phyloP scores from a whole-genome alignment of 2,888 invertebrate genomes.

The Tachystola acroxantha region DNA sequence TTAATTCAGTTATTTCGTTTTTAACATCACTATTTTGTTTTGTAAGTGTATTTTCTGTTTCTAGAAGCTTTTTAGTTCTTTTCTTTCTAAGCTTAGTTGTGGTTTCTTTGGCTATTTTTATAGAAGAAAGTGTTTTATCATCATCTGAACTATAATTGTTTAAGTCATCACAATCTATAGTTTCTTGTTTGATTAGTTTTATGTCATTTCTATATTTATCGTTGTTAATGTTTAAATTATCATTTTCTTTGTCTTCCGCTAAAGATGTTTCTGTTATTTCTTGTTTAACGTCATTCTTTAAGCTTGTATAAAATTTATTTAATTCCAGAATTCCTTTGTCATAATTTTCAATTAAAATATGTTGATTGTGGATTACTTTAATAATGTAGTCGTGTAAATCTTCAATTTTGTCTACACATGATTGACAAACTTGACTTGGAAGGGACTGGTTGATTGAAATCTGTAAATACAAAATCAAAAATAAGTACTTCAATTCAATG shows the following conservation, averaged over 20 bases:
- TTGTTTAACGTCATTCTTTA: constrained; percentile 17
- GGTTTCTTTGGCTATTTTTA: constrained; percentile 2
- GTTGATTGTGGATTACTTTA: constrained; percentile 33
- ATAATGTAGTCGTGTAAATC: constrained; percentile 29
- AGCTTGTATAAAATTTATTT: constrained; percentile 19
- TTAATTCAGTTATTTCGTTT: neutral
- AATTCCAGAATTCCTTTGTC: constrained; percentile 14
- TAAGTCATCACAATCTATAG: constrained; percentile 1
- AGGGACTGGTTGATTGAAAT: constrained; percentile 25
- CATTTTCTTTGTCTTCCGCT: constrained; percentile 13
- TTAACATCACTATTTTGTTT: constrained; percentile 1
- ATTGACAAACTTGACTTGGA: constrained; percentile 36
- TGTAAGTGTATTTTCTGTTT: neutral
- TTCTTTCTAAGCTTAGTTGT: neutral
- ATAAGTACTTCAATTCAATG: too few relatives aligned
- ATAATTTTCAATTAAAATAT: constrained; percentile 22
- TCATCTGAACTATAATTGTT: constrained; percentile 9
- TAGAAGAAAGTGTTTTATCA: constrained; percentile 4
- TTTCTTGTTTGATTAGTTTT: constrained; percentile 1
- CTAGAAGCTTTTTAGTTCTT: neutral
- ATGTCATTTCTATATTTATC: neutral
- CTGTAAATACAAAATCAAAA: constrained; percentile 27
- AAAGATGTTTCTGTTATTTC: constrained; percentile 11
- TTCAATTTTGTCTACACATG: constrained; percentile 34
- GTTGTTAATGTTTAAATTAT: neutral